A percentile compares a stretch with the other conserved stretches of the same genome.
Conservation (phyloP, 2,113 vertebrate species). For the Poeciliopsis turrubarensis region DNA sequence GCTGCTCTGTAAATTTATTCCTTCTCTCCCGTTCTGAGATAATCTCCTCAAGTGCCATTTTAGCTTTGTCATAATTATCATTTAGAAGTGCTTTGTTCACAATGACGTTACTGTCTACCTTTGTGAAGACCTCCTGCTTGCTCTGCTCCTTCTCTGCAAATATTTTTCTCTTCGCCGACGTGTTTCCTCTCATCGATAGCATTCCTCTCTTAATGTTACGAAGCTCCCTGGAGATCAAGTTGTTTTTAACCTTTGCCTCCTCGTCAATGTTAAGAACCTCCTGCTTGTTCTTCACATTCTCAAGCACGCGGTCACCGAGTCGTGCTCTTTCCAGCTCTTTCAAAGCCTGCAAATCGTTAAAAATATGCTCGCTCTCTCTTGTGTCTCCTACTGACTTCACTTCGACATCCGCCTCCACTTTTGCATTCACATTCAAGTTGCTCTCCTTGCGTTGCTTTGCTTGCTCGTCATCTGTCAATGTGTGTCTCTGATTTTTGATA, state of each 20-base stretch:
- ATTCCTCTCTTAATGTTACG: slow-evolving; percentile 70
- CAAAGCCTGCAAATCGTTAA: slow-evolving; percentile 66
- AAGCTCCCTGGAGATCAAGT: slow-evolving; percentile 68
- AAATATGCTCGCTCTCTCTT: slow-evolving; percentile 58
- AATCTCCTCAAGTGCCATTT: slow-evolving; percentile 76
- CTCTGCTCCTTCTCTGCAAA: slow-evolving; percentile 58
- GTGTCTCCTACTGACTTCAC: slow-evolving; percentile 16
- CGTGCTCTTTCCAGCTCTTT: slow-evolving; percentile 64
- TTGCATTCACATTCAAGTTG: slow-evolving; percentile 27
- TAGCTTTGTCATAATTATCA: slow-evolving; percentile 75
- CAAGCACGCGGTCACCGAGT: slow-evolving; percentile 42
- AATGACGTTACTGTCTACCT: slow-evolving; percentile 48
- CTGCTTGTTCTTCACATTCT: slow-evolving; percentile 42
- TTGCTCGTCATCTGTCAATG: slow-evolving; percentile 42
- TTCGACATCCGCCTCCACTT: slow-evolving; percentile 14
- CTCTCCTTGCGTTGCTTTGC: slow-evolving; percentile 39
- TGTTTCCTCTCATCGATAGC: slow-evolving; percentile 75
- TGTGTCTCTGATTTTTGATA: slow-evolving; percentile 77
- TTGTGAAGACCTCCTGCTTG: slow-evolving; percentile 38
- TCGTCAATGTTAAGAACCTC: slow-evolving; percentile 44
- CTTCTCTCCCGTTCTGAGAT: slow-evolving; percentile 72
- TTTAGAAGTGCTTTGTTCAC: slow-evolving; percentile 67
- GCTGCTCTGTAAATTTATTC: slow-evolving; percentile 44
- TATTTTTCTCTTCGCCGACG: slow-evolving; percentile 66
- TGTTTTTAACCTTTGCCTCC: slow-evolving; percentile 65